phyloP scores from a whole-genome alignment of 2,797 vertebrate species.

The Rachycentron canadum region DNA sequence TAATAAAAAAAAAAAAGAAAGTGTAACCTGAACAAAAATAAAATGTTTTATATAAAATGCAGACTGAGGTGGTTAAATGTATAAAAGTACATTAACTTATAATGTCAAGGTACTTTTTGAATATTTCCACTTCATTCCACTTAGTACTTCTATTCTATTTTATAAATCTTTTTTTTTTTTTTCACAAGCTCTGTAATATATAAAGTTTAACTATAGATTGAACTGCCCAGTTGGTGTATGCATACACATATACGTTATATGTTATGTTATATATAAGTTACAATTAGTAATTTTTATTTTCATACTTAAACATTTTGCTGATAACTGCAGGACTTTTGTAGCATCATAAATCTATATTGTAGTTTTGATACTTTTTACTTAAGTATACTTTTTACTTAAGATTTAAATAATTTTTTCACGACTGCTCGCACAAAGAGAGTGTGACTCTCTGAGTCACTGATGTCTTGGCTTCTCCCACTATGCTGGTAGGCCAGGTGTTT shows the following conservation, averaged over 20 bases:
- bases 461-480: conserved; percentile 30
- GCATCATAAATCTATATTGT: background rate
- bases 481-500: conserved; percentile 45
- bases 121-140: background rate
- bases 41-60: conserved; percentile 66
- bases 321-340: background rate
- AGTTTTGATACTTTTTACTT: background rate
- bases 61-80: background rate
- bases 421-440: background rate
- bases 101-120: background rate
- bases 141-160: background rate
- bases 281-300: too few relatives aligned
- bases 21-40: conserved; percentile 57
- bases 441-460: conserved; percentile 18
- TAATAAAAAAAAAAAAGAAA: conserved; percentile 39
- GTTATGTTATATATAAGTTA: too few relatives aligned
- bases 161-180: too few relatives aligned
- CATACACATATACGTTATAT: too few relatives aligned
- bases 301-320: too few relatives aligned
- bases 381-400: background rate
- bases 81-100: background rate
- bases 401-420: background rate
- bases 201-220: too few relatives aligned
- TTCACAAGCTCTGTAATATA: too few relatives aligned
- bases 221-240: too few relatives aligned